phyloP scores from a whole-genome alignment of 2,113 vertebrate genomes.

The Maccullochella peelii region DNA sequence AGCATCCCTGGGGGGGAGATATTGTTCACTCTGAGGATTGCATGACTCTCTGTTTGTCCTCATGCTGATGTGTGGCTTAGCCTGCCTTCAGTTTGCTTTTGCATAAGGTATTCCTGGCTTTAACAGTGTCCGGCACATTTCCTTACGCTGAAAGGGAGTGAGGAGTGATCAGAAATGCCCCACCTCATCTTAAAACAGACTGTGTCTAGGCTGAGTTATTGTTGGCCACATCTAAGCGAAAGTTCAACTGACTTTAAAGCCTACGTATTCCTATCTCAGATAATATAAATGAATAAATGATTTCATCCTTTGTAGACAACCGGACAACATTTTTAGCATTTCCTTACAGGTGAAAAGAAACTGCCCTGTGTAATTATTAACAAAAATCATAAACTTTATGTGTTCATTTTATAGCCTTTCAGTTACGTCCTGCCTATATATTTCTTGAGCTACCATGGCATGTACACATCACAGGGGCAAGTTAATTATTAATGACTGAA shows the following conservation, averaged over 20 bases:
- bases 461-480: conserved; percentile 40
- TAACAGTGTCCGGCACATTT: conserved; percentile 81
- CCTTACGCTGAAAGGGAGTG: conserved; percentile 76
- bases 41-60: conserved; percentile 72
- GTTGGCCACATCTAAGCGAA: conserved; percentile 30
- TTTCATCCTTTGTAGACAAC: conserved; percentile 8
- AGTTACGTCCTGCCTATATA: conserved; percentile 1
- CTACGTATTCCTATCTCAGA: neutral
- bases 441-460: conserved; percentile 66
- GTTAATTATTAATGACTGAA: conserved; percentile 68
- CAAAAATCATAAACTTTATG: conserved; percentile 22
- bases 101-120: conserved; percentile 76
- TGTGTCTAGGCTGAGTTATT: conserved; percentile 47
- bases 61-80: conserved; percentile 76
- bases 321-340: conserved; percentile 3
- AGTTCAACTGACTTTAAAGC: conserved; percentile 60
- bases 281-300: conserved; percentile 8
- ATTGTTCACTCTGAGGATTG: conserved; percentile 76
- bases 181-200: conserved; percentile 70
- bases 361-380: conserved; percentile 39
- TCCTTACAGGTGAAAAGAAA: neutral
- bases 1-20: conserved; percentile 51
- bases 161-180: conserved; percentile 65
- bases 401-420: conserved; percentile 45
- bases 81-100: conserved; percentile 77